Evolutionary conservation across 2,888 invertebrate genomes (phyloP).

Genomic region (Mythimna vitellina): DNA sequence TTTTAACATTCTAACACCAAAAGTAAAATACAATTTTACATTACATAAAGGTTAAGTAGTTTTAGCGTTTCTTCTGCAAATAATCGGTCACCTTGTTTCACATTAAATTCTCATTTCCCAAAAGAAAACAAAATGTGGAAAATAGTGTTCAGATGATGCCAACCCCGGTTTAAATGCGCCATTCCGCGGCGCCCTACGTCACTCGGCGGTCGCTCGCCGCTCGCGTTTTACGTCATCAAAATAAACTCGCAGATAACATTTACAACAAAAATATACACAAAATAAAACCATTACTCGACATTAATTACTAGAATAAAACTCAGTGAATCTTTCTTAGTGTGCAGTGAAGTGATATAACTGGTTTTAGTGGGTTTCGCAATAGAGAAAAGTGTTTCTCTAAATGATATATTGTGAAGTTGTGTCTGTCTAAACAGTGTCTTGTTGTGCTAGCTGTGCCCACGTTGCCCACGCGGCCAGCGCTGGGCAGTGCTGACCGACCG

Average conservation of each 20-base stretch:
- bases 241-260: constrained; percentile 72
- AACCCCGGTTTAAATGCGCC: constrained; percentile 80
- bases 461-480: constrained; percentile 34
- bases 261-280: constrained; percentile 49
- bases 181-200: constrained; percentile 75
- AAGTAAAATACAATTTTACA: neutral
- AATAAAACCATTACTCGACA: constrained; percentile 34
- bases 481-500: neutral
- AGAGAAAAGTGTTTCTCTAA: constrained; percentile 45
- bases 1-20: neutral
- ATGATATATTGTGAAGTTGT: constrained; percentile 50
- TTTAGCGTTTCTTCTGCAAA: neutral
- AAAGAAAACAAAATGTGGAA: constrained; percentile 19
- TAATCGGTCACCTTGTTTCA: neutral
- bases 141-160: constrained; percentile 60
- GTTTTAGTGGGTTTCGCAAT: constrained; percentile 45
- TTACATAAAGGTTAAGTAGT: neutral
- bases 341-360: constrained; percentile 26
- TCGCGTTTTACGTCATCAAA: constrained; percentile 72
- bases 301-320: constrained; percentile 16
- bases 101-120: neutral
- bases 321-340: constrained; percentile 9
- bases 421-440: constrained; percentile 39
- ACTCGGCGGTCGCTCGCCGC: constrained; percentile 62
- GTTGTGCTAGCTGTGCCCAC: neutral